Evolutionary conservation across 1,140 invertebrate genomes (phyloP).

Genomic region (Tetramorium parvispinum): DNA sequence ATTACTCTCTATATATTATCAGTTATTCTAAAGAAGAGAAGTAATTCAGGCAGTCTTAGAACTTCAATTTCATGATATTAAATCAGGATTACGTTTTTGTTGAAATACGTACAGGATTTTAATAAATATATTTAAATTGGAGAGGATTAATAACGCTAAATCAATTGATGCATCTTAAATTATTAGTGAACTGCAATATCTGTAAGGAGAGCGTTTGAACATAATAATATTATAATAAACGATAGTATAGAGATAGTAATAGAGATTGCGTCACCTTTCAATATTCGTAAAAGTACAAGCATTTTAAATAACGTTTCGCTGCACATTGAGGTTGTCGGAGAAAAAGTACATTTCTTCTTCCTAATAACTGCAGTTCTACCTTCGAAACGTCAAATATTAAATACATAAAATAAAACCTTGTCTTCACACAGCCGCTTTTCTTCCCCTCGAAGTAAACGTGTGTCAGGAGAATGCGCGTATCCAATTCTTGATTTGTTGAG

Average conservation of each 20-base stretch:
- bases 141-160: neutral
- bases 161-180: neutral
- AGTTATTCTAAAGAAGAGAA: neutral
- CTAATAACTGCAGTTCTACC: neutral
- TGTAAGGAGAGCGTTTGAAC: neutral
- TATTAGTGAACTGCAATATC: neutral
- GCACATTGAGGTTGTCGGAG: neutral
- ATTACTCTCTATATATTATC: neutral
- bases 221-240: neutral
- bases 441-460: conserved; percentile 20
- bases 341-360: conserved; percentile 1
- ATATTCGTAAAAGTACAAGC: neutral
- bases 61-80: neutral
- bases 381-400: conserved; percentile 9
- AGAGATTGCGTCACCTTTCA: neutral
- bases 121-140: neutral
- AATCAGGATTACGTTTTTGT: neutral
- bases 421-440: conserved; percentile 5
- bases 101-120: neutral
- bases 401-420: conserved; percentile 23
- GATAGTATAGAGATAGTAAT: neutral
- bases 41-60: neutral
- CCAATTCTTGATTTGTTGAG: conserved; percentile 33
- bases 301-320: conserved; percentile 17
- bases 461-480: conserved; percentile 31